Base-by-base conservation (phyloP, 2,113 vertebrate species). In the Heterochromis multidens region DNA sequence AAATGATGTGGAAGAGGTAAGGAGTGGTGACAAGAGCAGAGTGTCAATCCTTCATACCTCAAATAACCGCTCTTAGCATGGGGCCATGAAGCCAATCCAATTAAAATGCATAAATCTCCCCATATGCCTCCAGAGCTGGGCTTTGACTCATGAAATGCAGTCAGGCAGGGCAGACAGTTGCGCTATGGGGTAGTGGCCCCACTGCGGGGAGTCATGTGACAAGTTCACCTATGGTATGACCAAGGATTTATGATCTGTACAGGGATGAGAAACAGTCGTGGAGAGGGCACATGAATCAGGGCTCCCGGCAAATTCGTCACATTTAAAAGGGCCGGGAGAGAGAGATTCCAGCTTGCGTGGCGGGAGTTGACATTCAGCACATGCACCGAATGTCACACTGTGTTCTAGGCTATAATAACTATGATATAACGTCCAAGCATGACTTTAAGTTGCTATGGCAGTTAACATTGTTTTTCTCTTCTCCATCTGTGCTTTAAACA, bases 51-150 rank as follows among this genome's bases (percentile, higher is more conserved):
- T 89, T 88, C 70, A 81, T 62, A 83, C 87, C 92, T 90, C 83
- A 85, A 92, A 93, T 81, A 92, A 84, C 37, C 1, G 21, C 90
- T 88, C 84, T 77, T 83, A 91, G 91, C 92, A 72, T 80, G 88
- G 49, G 82, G 90, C 91, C 81, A 80, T 37, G 72, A 81, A 93
- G 89, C 86, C 87, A 93, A 92, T 94, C 94, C 93, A 95, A 95
- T 95, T 92, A 93, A 94, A 94, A 95, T 91, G 93, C 87, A 93
- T 93, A 92, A 93, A 93, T 94, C 93, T 92, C 76, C 67, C 84
- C 57, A 57, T 80, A 79, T 82, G 90, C 89, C 87, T 86, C 70
- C 81, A 27, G 92, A 87, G 88, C 81, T 2, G 80, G 33, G 84
- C 87, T 93, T 90, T 92, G 92, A 90, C 80, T 93, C 87, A 79